Conservation (phyloP, 2,113 vertebrate species). For the Ptilonorhynchus violaceus region DNA sequence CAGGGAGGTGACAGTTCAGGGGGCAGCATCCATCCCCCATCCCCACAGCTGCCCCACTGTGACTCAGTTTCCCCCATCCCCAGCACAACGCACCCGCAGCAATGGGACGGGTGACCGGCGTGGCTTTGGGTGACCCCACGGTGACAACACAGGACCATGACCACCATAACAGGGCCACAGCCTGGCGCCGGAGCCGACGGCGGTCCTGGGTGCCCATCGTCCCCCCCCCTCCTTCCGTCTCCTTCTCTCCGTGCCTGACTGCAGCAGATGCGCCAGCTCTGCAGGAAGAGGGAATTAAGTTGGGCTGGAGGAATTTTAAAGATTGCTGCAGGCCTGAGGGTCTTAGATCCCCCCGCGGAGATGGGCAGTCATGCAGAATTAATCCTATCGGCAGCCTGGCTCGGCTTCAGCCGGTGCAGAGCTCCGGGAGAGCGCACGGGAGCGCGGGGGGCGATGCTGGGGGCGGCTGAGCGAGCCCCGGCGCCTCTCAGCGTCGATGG, state of each 20-base stretch:
- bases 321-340: slow-evolving; percentile 81
- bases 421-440: slow-evolving; percentile 45
- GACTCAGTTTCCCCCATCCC: slow-evolving; percentile 26
- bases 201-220: background rate
- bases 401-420: slow-evolving; percentile 51
- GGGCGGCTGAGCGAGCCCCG: slow-evolving; percentile 17
- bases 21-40: fast-evolving
- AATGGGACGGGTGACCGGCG: background rate
- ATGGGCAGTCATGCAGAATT: slow-evolving; percentile 81
- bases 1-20: background rate
- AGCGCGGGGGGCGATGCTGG: slow-evolving; percentile 24
- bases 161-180: background rate
- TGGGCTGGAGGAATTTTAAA: slow-evolving; percentile 81
- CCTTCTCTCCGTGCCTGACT: slow-evolving; percentile 53
- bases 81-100: background rate
- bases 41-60: background rate
- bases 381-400: slow-evolving; percentile 73
- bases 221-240: background rate
- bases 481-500: background rate
- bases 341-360: slow-evolving; percentile 76
- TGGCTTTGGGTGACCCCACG: background rate
- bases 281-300: slow-evolving; percentile 74
- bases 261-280: slow-evolving; percentile 69
- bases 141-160: background rate
- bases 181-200: background rate